These are phyloP conservation scores for Planiliza haematocheilus DNA, from an alignment of 2,113 vertebrate genomes.

Conservation along the genomic window DNA sequence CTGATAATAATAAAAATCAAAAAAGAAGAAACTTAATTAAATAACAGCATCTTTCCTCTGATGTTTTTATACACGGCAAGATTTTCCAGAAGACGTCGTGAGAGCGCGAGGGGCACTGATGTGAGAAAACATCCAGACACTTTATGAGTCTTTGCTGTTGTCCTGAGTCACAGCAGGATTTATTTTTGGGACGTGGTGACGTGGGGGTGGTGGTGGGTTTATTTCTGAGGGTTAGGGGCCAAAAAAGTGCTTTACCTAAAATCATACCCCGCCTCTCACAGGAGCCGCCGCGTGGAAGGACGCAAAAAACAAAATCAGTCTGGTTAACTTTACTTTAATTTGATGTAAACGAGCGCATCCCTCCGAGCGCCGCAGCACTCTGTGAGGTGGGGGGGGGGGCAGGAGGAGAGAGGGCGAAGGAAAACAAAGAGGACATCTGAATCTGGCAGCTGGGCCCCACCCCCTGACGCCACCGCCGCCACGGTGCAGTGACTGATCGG, in stretches of 20 bases:
- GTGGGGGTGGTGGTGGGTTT: not conserved
- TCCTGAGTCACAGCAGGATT: conserved; percentile 66
- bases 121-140: conserved; percentile 52
- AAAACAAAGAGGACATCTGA: conserved; percentile 16
- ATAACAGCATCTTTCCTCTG: conserved; percentile 77
- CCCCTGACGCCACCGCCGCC: not conserved
- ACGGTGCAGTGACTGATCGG: conserved; percentile 37
- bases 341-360: conserved; percentile 64
- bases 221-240: conserved; percentile 31
- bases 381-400: conserved; percentile 36
- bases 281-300: conserved; percentile 54
- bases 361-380: conserved; percentile 57
- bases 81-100: conserved; percentile 58
- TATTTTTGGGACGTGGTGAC: conserved; percentile 16
- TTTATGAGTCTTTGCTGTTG: conserved; percentile 59
- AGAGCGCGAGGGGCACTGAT: conserved; percentile 49
- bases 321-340: conserved; percentile 34
- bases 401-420: conserved; percentile 28
- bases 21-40: conserved; percentile 74
- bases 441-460: conserved; percentile 63
- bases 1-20: conserved; percentile 46
- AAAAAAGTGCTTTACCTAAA: conserved; percentile 71
- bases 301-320: conserved; percentile 27
- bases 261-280: conserved; percentile 28
- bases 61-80: conserved; percentile 77